Conservation (phyloP, 2,797 vertebrate species). For the Capromys pilorides region DNA sequence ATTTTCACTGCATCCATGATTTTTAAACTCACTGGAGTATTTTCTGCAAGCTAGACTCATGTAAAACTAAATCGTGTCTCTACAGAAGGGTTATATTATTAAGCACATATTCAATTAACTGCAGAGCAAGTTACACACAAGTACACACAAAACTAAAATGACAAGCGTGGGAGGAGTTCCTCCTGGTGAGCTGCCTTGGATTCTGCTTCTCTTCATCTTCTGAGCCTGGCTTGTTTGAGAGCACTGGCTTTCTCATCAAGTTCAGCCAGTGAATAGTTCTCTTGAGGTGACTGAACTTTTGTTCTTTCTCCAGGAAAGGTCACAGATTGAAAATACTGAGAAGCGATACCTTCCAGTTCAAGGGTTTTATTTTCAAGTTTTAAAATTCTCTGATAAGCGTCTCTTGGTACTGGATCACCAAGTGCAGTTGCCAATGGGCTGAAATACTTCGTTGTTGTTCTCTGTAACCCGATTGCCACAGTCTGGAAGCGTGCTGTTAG, state of each 20-base stretch:
- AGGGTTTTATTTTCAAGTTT: slow-evolving; percentile 97
- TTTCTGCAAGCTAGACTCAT: slow-evolving; percentile 39
- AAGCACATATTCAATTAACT: slow-evolving; percentile 52
- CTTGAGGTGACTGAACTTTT: slow-evolving; percentile 86
- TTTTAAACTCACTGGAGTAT: slow-evolving; percentile 75
- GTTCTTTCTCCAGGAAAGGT: slow-evolving; percentile 93
- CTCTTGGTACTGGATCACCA: slow-evolving; percentile 96
- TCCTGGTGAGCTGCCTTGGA: slow-evolving; percentile 86
- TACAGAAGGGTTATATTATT: slow-evolving; percentile 29
- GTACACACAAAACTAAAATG: slow-evolving; percentile 46
- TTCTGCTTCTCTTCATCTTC: slow-evolving; percentile 92
- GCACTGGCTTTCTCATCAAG: slow-evolving; percentile 97
- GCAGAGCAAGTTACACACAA: slow-evolving; percentile 41
- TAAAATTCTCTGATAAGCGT: slow-evolving; percentile 96
- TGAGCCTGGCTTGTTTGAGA: slow-evolving; percentile 93
- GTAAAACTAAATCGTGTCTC: slow-evolving; percentile 67
- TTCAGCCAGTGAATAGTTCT: slow-evolving; percentile 95
- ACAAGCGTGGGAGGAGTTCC: slow-evolving; percentile 77
- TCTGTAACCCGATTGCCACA: slow-evolving; percentile 93
- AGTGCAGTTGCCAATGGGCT: slow-evolving; percentile 91
- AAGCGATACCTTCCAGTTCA: slow-evolving; percentile 97
- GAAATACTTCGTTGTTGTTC: slow-evolving; percentile 96
- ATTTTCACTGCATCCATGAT: slow-evolving; percentile 74
- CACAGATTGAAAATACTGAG: slow-evolving; percentile 96
- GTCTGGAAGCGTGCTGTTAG: slow-evolving; percentile 82